Percentiles rank a stretch among this genome's conserved stretches.
phyloP scores from a whole-genome alignment of 2,888 invertebrate genomes.

The Phengaris arion region DNA sequence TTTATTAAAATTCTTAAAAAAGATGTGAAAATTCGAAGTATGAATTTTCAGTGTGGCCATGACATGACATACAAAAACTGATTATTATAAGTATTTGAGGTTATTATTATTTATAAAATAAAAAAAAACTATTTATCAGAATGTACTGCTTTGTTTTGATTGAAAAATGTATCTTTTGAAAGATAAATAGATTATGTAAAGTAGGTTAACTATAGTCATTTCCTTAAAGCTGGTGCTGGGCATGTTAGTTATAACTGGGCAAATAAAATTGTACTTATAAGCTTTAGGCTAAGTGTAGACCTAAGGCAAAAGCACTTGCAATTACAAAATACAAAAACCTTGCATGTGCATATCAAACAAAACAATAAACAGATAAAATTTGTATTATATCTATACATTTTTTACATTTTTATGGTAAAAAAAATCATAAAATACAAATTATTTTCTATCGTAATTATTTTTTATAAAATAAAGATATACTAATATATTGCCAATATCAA shows the following conservation, averaged over 20 bases:
- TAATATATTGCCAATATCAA: constrained; percentile 57
- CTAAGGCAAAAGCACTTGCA: constrained; percentile 24
- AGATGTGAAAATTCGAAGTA: not conserved
- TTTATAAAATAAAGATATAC: constrained; percentile 64
- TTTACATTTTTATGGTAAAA: constrained; percentile 59
- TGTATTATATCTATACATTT: constrained; percentile 66
- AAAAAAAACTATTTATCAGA: not conserved
- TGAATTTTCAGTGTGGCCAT: not conserved
- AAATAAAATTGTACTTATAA: constrained; percentile 29
- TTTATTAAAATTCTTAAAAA: not conserved
- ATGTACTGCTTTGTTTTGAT: constrained; percentile 2
- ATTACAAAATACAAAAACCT: constrained; percentile 36
- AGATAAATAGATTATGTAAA: constrained; percentile 7
- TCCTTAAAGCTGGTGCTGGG: not conserved
- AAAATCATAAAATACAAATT: constrained; percentile 68
- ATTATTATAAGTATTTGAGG: not conserved
- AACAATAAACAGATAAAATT: constrained; percentile 47
- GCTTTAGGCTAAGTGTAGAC: constrained; percentile 16
- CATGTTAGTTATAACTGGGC: constrained; percentile 20
- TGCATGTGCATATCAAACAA: constrained; percentile 54
- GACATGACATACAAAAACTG: not conserved
- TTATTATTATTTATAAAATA: not conserved
- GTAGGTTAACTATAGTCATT: constrained; percentile 2
- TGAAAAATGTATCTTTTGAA: constrained; percentile 2
- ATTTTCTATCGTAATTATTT: constrained; percentile 64